These are phyloP conservation scores for Ondatra zibethicus DNA, from an alignment of 2,113 vertebrate species.

Conservation along the genomic window DNA sequence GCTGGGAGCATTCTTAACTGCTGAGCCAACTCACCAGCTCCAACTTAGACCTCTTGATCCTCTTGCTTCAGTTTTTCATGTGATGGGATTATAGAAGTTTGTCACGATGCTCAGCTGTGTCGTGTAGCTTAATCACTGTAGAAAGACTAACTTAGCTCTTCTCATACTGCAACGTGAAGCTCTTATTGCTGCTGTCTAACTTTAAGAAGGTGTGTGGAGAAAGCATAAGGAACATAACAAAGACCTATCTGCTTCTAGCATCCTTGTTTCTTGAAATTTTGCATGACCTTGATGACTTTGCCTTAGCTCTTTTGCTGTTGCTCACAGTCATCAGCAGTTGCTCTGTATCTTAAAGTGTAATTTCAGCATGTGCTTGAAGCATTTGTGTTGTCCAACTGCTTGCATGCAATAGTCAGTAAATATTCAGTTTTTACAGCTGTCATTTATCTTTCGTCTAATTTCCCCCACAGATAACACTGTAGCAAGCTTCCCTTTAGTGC, in stretches of 20 bases:
- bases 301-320: neutral
- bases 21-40: neutral
- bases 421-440: neutral
- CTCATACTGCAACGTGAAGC: neutral
- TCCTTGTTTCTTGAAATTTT: neutral
- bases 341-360: neutral
- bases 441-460: neutral
- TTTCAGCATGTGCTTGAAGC: neutral
- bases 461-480: neutral
- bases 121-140: neutral
- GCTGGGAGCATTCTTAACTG: too few relatives aligned
- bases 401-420: neutral
- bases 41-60: neutral
- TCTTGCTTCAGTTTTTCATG: neutral
- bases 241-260: neutral
- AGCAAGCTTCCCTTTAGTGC: neutral
- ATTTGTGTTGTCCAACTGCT: constrained; percentile 5
- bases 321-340: neutral
- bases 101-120: neutral
- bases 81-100: neutral
- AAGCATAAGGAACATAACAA: neutral
- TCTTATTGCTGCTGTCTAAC: neutral
- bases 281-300: neutral
- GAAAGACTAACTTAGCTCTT: neutral
- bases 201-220: neutral